These are phyloP conservation scores for Cynopterus brachyotis DNA, from an alignment of 2,113 vertebrate genomes.

Conservation along the genomic window DNA sequence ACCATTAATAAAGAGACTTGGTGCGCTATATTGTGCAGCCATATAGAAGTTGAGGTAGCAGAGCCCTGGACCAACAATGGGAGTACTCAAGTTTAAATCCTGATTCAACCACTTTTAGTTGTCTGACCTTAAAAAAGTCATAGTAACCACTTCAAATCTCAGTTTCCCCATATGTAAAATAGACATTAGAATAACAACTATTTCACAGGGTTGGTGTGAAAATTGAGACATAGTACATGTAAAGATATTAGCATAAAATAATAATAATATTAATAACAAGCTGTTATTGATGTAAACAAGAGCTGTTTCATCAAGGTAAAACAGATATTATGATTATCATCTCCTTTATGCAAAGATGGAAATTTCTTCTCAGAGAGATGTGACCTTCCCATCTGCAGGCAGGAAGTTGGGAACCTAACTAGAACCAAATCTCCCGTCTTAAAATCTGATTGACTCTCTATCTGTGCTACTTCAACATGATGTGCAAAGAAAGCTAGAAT, in stretches of 20 bases:
- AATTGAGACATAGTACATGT: not conserved
- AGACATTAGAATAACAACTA: not conserved
- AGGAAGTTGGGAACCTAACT: not conserved
- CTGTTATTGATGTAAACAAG: not conserved
- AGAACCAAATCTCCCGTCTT: not conserved
- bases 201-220: not conserved
- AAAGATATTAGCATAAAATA: not conserved
- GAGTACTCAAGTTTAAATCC: not conserved
- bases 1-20: not conserved
- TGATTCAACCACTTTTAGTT: not conserved
- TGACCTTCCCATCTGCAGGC: not conserved
- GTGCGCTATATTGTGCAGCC: not conserved
- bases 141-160: not conserved
- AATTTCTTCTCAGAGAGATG: not conserved
- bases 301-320: not conserved
- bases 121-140: not conserved
- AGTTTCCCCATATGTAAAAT: conserved; percentile 32
- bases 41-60: not conserved
- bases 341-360: not conserved
- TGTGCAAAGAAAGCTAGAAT: not conserved
- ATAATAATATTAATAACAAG: not conserved
- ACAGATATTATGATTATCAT: not conserved
- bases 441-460: not conserved
- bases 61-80: not conserved
- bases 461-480: not conserved